Conservation (phyloP, 2,888 invertebrate species). For the Marasmarcha lunaedactyla region DNA sequence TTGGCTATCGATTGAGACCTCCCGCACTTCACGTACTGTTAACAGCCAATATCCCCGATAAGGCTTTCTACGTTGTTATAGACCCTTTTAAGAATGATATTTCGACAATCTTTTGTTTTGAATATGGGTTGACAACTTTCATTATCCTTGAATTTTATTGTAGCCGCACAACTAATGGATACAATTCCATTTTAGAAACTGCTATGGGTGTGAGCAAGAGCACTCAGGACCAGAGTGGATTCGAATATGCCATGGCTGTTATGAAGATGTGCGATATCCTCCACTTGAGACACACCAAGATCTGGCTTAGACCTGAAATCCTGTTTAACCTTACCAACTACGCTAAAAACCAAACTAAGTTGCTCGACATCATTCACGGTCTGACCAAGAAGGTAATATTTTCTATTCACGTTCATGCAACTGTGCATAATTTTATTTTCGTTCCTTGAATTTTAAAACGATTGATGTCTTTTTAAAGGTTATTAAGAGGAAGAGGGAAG, state of each 20-base stretch:
- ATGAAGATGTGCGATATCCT: slow-evolving; percentile 92
- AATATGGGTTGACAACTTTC: slow-evolving; percentile 32
- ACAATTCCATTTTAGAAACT: slow-evolving; percentile 72
- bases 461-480: slow-evolving; percentile 38
- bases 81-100: slow-evolving; percentile 29
- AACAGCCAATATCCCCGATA: slow-evolving; percentile 54
- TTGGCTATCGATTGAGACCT: slow-evolving; percentile 38
- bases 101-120: slow-evolving; percentile 29
- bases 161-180: background rate
- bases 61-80: slow-evolving; percentile 25
- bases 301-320: slow-evolving; percentile 83
- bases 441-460: background rate
- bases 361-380: slow-evolving; percentile 82
- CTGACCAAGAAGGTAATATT: slow-evolving; percentile 78
- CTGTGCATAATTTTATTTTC: background rate
- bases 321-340: slow-evolving; percentile 82
- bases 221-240: slow-evolving; percentile 84
- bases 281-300: slow-evolving; percentile 83
- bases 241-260: slow-evolving; percentile 88
- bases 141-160: background rate
- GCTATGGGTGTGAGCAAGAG: slow-evolving; percentile 90
- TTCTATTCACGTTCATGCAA: background rate
- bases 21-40: slow-evolving; percentile 45
- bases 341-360: slow-evolving; percentile 79
- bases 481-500: slow-evolving; percentile 81